These are phyloP conservation scores for Dioctria linearis DNA, from an alignment of 2,888 invertebrate genomes.

Conservation along the genomic window DNA sequence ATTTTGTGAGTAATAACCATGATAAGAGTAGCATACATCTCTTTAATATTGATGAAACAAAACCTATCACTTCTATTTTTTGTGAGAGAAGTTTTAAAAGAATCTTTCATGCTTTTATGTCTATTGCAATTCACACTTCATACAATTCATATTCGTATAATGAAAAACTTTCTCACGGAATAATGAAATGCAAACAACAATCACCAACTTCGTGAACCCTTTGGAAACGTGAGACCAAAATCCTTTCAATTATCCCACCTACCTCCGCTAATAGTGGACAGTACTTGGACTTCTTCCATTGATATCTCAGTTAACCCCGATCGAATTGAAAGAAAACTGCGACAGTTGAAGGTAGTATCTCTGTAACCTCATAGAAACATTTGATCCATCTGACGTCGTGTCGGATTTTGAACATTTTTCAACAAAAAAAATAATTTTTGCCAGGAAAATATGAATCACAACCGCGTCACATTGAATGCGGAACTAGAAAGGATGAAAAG, in stretches of 20 bases:
- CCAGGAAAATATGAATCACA: conserved; percentile 32
- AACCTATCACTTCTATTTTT: neutral
- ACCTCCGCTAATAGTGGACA: conserved; percentile 40
- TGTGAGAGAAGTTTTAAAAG: neutral
- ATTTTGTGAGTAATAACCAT: neutral
- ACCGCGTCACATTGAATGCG: conserved; percentile 55
- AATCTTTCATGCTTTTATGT: neutral
- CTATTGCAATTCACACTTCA: conserved; percentile 12
- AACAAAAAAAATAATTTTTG: neutral
- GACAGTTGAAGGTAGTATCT: neutral
- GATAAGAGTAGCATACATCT: neutral
- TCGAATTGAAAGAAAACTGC: conserved; percentile 22
- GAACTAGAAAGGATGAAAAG: conserved; percentile 51
- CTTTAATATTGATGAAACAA: too few relatives aligned
- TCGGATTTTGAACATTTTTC: neutral
- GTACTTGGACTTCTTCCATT: conserved; percentile 3
- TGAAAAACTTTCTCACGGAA: conserved; percentile 26
- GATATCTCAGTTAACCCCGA: neutral
- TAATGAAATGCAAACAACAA: conserved; percentile 44
- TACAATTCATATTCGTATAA: conserved; percentile 12
- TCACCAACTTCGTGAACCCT: conserved; percentile 13
- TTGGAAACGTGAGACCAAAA: conserved; percentile 42
- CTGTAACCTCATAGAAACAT: neutral
- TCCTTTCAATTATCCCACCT: conserved; percentile 37
- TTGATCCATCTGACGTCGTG: neutral